A percentile compares a stretch with the other conserved stretches of the same genome.
Evolutionary conservation across 1,140 invertebrate genomes (phyloP).

Genomic region (Ylistrum balloti): DNA sequence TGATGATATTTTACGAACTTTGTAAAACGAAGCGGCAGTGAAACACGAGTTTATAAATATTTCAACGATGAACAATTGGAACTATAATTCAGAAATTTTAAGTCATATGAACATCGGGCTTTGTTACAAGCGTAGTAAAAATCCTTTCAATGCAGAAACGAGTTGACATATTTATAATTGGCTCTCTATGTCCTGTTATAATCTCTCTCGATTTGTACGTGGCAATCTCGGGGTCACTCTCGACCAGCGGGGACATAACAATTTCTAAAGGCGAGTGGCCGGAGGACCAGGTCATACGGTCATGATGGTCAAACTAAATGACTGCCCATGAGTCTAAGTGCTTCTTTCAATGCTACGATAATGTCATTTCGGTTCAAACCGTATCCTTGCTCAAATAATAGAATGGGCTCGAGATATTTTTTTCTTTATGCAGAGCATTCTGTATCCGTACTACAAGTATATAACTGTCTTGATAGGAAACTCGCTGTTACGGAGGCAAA

Average conservation of each 20-base stretch:
- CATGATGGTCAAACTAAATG: conserved; percentile 6
- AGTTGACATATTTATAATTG: background rate
- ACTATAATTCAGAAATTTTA: too few species aligned
- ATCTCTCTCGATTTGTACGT: background rate
- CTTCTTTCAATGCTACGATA: background rate
- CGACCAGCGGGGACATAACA: background rate
- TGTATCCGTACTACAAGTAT: too few species aligned
- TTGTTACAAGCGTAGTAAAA: too few species aligned
- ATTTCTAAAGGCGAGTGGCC: background rate
- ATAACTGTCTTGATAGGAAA: too few species aligned
- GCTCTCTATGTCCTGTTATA: background rate
- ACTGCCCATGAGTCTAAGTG: background rate
- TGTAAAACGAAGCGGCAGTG: too few species aligned
- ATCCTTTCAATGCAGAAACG: too few species aligned
- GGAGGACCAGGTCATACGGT: background rate
- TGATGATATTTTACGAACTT: too few species aligned
- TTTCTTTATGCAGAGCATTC: background rate
- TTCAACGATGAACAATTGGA: too few species aligned
- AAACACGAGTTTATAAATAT: too few species aligned
- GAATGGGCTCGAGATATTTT: background rate
- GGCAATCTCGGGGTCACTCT: background rate
- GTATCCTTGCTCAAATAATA: background rate
- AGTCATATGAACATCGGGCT: too few species aligned
- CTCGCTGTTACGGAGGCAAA: too few species aligned
- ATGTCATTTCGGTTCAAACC: background rate